phyloP scores from a whole-genome alignment of 2,113 vertebrate genomes.

The Opisthocomus hoazin region DNA sequence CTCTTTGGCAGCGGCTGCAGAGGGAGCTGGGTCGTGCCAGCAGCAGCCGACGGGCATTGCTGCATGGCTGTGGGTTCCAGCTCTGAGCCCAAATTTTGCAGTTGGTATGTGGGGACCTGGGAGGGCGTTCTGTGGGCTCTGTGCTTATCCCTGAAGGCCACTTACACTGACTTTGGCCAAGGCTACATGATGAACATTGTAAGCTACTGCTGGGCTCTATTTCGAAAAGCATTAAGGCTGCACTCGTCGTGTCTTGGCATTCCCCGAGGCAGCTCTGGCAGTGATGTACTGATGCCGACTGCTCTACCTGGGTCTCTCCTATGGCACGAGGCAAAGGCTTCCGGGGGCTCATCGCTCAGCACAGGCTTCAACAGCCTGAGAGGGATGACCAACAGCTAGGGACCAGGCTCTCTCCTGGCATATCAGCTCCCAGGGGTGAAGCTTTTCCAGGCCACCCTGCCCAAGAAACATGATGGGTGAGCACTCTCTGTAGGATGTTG shows the following conservation, averaged over 20 bases:
- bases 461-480: accelerated
- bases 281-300: background rate
- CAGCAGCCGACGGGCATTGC: background rate
- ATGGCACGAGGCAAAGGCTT: accelerated
- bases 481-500: background rate
- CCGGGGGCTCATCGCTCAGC: background rate
- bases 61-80: background rate
- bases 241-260: accelerated
- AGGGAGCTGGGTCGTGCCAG: background rate
- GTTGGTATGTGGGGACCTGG: background rate
- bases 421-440: accelerated
- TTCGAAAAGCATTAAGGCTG: background rate
- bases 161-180: background rate
- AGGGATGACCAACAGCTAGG: background rate
- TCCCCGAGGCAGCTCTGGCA: background rate
- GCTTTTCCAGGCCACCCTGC: background rate
- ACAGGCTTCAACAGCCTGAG: background rate
- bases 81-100: background rate
- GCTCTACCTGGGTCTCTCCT: background rate
- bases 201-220: background rate
- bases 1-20: background rate
- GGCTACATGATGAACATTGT: too few relatives aligned
- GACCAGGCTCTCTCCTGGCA: accelerated
- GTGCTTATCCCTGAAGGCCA: background rate
- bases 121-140: background rate